phyloP scores from a whole-genome alignment of 2,888 invertebrate genomes.

The Rhamphomyia laevipes region DNA sequence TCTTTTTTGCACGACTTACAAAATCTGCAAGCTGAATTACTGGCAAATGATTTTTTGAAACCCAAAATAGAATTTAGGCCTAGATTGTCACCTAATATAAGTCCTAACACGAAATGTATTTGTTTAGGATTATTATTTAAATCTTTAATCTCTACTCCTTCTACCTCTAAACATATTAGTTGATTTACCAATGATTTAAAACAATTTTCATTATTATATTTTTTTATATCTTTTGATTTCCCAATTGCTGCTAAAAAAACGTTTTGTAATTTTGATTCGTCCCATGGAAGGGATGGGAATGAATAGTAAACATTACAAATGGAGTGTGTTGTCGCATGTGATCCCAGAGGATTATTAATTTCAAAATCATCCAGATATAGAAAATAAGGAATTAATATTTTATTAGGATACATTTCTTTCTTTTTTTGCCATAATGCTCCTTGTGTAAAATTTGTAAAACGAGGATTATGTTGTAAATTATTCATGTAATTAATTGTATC shows the following conservation, averaged over 20 bases:
- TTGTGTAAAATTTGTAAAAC: conserved; percentile 5
- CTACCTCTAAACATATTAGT: conserved; percentile 3
- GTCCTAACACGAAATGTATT: conserved; percentile 7
- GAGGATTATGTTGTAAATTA: neutral
- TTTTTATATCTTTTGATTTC: conserved; percentile 2
- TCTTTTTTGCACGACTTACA: too few relatives aligned
- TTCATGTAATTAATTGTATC: neutral
- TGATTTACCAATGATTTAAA: conserved; percentile 2
- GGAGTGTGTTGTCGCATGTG: conserved; percentile 2
- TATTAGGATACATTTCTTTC: conserved; percentile 1
- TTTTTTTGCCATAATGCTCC: conserved; percentile 6
- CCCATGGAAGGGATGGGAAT: neutral
- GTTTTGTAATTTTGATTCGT: neutral
- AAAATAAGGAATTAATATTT: conserved; percentile 5
- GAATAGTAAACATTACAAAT: conserved; percentile 5
- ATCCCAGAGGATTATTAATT: conserved; percentile 8
- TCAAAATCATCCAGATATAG: conserved; percentile 10
- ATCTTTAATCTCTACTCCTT: conserved; percentile 1
- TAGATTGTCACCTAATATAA: conserved; percentile 10
- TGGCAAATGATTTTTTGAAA: conserved; percentile 9
- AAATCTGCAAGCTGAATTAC: conserved; percentile 9
- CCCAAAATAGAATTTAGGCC: conserved; percentile 8
- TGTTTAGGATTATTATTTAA: neutral
- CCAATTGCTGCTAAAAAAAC: neutral
- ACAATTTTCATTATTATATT: conserved; percentile 10